Base-by-base conservation (phyloP, 2,888 invertebrate species). In the Troides oblongomaculatus region DNA sequence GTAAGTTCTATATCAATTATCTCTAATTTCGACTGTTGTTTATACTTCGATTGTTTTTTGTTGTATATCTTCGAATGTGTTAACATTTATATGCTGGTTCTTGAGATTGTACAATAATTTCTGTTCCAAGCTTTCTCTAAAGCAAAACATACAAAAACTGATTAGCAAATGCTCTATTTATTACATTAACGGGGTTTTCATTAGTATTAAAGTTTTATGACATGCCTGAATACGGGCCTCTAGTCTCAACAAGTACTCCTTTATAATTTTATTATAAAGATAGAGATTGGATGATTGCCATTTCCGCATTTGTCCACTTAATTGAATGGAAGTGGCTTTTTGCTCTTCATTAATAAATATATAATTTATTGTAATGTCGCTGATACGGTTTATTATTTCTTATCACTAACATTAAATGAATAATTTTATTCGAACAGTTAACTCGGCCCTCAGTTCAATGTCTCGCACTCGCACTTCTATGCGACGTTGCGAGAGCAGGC, bases 401-500 rank as follows among this genome's bases (percentile, higher is more conserved):
- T 17, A 36, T 58, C 43, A 62, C 17, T 18, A 30, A 30, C 5
- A 25, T 25, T 50, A 43, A 60, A 18, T 18, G 7, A 58, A 10
- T 23, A 25, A 58, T 23, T 69, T 36, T 61, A 17, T 58, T n/a
- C 18, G 71, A 69, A 1, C 73, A 91, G 92, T 80, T 89, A 86
- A 77, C 81, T 2, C 74, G 78, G 3, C 68, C 82, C 0, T 72
- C 85, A 0, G 85, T 87, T 7, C 90, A 89, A 72, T 87, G 89
- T 71, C 72, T 89, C 12, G 84, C 85, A 0, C 74, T 92, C 69
- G 90, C 87, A 1, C 53, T 91, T 68, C 73, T 90, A 14, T 86
- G 89, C 73, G 92, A 92, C 71, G 74, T 82, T 0, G 82, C 83
- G 1, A 81, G 84, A 14, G 85, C 84, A 0, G 89, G 87, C 0